phyloP scores from a whole-genome alignment of 2,888 invertebrate genomes.

The Drosophila pullipes region DNA sequence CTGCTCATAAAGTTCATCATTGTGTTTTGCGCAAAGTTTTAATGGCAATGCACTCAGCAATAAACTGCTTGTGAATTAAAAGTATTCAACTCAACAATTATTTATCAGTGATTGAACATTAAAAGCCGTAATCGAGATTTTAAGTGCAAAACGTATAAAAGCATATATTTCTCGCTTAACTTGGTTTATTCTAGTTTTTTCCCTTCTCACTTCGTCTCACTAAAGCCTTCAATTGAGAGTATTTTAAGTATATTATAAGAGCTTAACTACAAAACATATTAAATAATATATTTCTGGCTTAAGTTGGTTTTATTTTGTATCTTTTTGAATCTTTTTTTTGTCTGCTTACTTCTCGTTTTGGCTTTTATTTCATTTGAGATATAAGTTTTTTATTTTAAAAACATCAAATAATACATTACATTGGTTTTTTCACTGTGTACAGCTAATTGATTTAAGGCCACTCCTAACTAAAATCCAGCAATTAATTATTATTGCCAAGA shows the following conservation, averaged over 20 bases:
- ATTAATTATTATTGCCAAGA: neutral
- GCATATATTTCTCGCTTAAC: neutral
- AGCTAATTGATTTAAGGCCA: neutral
- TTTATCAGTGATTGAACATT: neutral
- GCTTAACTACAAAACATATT: neutral
- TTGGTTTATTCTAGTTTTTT: neutral
- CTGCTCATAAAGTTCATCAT: slow-evolving; percentile 12
- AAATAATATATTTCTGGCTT: neutral
- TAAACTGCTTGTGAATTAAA: neutral
- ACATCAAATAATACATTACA: neutral
- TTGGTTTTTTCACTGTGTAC: neutral
- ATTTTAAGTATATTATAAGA: neutral
- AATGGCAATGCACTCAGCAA: slow-evolving; percentile 1
- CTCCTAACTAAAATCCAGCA: neutral
- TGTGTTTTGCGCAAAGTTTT: slow-evolving; percentile 1
- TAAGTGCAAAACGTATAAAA: neutral
- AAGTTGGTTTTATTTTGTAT: too few relatives aligned
- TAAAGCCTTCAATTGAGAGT: neutral
- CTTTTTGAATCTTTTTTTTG: too few relatives aligned
- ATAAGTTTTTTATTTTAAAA: neutral
- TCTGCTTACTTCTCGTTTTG: too few relatives aligned
- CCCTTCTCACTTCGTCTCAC: neutral
- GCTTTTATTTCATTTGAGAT: too few relatives aligned
- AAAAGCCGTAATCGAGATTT: neutral
- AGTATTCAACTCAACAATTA: neutral